Conservation (phyloP, 2,888 invertebrate genomes). For the Noctua comes region DNA sequence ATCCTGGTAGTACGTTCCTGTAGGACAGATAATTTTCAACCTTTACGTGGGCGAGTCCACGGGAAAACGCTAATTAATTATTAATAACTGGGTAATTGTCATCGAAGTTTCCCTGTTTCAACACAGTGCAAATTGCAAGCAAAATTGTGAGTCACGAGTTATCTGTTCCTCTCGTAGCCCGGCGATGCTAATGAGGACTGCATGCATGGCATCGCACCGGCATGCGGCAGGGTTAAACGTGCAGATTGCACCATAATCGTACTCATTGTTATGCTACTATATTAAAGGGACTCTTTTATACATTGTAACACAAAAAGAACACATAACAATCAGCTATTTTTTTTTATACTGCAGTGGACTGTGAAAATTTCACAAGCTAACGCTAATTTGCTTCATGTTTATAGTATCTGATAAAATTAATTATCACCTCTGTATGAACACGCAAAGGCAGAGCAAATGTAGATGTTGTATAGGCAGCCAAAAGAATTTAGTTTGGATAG, state of each 20-base stretch:
- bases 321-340: neutral
- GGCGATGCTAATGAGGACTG: slow-evolving; percentile 59
- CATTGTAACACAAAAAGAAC: neutral
- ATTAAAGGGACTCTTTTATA: slow-evolving; percentile 3
- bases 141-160: slow-evolving; percentile 65
- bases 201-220: slow-evolving; percentile 37
- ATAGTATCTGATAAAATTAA: neutral
- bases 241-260: slow-evolving; percentile 24
- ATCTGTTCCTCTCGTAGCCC: slow-evolving; percentile 64
- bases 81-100: neutral
- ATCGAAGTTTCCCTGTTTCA: neutral
- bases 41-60: neutral
- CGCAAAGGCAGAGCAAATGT: neutral
- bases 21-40: neutral
- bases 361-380: neutral
- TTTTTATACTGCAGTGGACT: neutral
- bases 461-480: neutral
- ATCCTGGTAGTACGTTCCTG: neutral
- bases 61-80: neutral
- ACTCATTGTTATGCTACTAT: slow-evolving; percentile 7
- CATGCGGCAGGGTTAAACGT: slow-evolving; percentile 20
- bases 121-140: slow-evolving; percentile 41
- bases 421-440: slow-evolving; percentile 9
- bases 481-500: neutral
- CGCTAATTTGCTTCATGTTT: neutral